These are phyloP conservation scores for Pachycephus smyrnensis DNA, from an alignment of 2,888 invertebrate species.

Conservation along the genomic window DNA sequence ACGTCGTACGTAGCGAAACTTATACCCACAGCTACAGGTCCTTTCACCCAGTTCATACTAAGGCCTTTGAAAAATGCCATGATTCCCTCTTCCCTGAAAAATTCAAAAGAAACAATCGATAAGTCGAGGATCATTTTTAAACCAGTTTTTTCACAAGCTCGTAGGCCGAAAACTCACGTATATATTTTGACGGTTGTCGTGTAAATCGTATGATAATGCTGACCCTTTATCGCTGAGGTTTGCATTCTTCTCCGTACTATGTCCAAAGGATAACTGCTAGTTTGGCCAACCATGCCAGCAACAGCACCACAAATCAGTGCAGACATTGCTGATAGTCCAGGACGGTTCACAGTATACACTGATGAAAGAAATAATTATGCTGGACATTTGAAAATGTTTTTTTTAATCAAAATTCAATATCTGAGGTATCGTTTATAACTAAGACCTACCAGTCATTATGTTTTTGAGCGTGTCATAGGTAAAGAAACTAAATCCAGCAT, in stretches of 20 bases:
- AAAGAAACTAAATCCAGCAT: slow-evolving; percentile 97
- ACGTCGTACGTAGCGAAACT: slow-evolving; percentile 96
- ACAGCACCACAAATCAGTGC: slow-evolving; percentile 87
- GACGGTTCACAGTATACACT: slow-evolving; percentile 57
- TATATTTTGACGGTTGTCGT: slow-evolving; percentile 79
- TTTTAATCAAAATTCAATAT: neutral
- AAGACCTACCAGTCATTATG: slow-evolving; percentile 75
- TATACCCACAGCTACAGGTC: slow-evolving; percentile 91
- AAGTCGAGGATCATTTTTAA: slow-evolving; percentile 7
- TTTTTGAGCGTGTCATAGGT: slow-evolving; percentile 96
- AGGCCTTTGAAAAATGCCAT: slow-evolving; percentile 97
- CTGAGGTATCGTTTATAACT: neutral
- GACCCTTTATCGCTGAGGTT: slow-evolving; percentile 72
- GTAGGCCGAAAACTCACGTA: slow-evolving; percentile 68
- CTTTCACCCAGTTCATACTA: slow-evolving; percentile 99
- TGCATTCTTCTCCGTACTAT: slow-evolving; percentile 85
- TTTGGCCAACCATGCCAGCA: slow-evolving; percentile 95
- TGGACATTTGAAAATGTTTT: neutral
- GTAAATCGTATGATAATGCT: slow-evolving; percentile 70
- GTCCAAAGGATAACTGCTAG: slow-evolving; percentile 96
- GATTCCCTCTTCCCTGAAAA: slow-evolving; percentile 85
- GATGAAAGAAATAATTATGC: slow-evolving; percentile 15
- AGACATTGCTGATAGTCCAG: slow-evolving; percentile 69
- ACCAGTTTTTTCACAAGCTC: neutral
- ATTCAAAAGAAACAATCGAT: slow-evolving; percentile 20